Evolutionary conservation across 53 echinoderm and acorn worm species (phyloP).

Genomic region (Stichopus horrens): DNA sequence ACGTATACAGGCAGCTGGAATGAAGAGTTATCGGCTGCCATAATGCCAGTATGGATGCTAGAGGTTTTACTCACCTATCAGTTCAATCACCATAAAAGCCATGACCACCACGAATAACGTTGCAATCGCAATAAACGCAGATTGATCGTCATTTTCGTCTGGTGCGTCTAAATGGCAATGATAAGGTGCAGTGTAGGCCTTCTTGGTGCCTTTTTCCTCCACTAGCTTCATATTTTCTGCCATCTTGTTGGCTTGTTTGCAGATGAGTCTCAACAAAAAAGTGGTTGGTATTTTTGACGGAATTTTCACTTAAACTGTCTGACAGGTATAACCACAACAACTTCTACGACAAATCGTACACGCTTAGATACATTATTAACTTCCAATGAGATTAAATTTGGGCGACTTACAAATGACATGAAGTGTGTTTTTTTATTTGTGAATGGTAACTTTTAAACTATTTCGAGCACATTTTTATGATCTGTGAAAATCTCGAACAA

Average conservation of each 20-base stretch:
- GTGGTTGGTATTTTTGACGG: no score
- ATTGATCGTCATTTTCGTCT: neutral
- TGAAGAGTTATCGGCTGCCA: neutral
- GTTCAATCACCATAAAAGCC: slow-evolving; percentile 7
- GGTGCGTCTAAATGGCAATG: neutral
- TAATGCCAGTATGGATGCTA: neutral
- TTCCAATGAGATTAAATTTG: no score
- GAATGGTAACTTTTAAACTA: no score
- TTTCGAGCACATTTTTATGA: no score
- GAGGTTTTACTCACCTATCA: neutral
- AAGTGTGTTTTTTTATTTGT: no score
- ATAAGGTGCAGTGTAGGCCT: neutral
- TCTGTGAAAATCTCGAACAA: no score
- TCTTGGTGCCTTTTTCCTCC: neutral
- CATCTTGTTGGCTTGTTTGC: neutral
- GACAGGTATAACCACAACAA: no score
- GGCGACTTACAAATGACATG: no score
- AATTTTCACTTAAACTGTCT: no score
- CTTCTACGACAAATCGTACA: no score
- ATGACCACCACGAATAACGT: neutral
- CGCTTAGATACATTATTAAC: no score
- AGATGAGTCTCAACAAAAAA: no score
- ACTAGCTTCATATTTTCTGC: neutral
- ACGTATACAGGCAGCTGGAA: neutral
- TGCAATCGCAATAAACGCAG: neutral